phyloP scores from a whole-genome alignment of 2,797 vertebrate species.

The Onychomys arenicola region DNA sequence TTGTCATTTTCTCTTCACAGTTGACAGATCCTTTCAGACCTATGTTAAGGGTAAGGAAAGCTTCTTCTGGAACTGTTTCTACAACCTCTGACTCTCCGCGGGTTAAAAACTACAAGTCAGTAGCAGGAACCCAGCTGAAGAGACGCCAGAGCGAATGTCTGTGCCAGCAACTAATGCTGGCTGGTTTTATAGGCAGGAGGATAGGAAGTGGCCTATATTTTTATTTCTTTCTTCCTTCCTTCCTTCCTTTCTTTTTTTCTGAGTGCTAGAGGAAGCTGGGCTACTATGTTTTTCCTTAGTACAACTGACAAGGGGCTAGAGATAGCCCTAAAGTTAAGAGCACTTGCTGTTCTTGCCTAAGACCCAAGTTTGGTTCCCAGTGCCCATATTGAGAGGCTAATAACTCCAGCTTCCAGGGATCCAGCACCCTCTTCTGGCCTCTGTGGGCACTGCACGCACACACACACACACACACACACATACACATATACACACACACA shows the following conservation, averaged over 20 bases:
- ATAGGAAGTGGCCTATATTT: not conserved
- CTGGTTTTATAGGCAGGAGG: not conserved
- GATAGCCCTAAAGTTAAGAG: not conserved
- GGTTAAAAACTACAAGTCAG: slow-evolving; percentile 81
- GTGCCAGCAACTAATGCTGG: not conserved
- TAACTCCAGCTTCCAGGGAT: not conserved
- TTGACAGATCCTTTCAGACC: slow-evolving; percentile 98
- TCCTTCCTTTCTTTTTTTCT: not conserved
- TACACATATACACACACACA: not conserved
- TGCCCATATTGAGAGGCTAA: not conserved
- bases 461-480: not conserved
- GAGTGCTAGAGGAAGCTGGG: not conserved
- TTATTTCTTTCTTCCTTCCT: not conserved
- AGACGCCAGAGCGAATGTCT: not conserved
- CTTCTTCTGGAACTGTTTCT: slow-evolving; percentile 83
- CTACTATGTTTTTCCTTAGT: not conserved
- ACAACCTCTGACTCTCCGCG: slow-evolving; percentile 75
- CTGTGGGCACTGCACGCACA: not conserved
- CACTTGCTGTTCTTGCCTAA: not conserved
- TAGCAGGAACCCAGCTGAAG: slow-evolving; percentile 51
- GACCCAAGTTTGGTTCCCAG: not conserved
- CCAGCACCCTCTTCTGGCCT: not conserved
- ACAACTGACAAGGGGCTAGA: not conserved
- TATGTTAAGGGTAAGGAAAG: slow-evolving; percentile 96
- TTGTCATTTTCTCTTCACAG: slow-evolving; percentile 93